Base-by-base conservation (phyloP, 2,797 vertebrate species). In the Ibycter americanus region DNA sequence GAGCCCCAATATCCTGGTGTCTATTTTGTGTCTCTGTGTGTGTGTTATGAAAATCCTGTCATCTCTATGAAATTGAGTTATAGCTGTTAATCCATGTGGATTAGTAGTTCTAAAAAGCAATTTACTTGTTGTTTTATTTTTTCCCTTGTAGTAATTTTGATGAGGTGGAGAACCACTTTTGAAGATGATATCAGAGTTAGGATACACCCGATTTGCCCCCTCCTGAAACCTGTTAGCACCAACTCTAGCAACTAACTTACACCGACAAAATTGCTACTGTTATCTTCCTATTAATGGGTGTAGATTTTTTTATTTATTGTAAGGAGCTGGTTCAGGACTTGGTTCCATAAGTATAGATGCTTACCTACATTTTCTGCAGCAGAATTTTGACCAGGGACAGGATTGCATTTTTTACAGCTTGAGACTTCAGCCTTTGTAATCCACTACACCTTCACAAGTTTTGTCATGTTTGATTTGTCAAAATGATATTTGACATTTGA, bases 101-200 rank as follows among this genome's bases (percentile, higher is more conserved):
- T 94, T 89, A 91, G 58, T 74, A 79, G 72, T 62, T 89, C 49
- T 73, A 73, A 95, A 79, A 76, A 73, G 31, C 26, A 84, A 96
- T 92, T 92, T 72, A 62, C 20, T 73, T 93, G 27, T 73, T 93
- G 27, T 38, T 83, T 76, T 70, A 22, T 46, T 74, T 70, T 59
- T 74, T 74, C 23, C 4, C 55, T 67, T 54, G 23, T 36, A 65
- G 46, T 55, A 62, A 71, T 82, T 85, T 58, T 82, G 27, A 66
- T 63, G 27, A 71, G 62, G 27, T 44, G 74, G 67, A 78, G 47
- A 80, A 71, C 3, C 11, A 29, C 29, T 71, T 80, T 58, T 56
- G 67, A 65, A 68, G 34, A 44, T 0, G 1, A 8, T 61, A 27
- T 49, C 42, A 47, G 15, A 78, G 42, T 67, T 58, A 63, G 17